Evolutionary conservation across 2,113 vertebrate species (phyloP), one percentile per base, ranked within the genome.

Genomic region (Morone chrysops): DNA sequence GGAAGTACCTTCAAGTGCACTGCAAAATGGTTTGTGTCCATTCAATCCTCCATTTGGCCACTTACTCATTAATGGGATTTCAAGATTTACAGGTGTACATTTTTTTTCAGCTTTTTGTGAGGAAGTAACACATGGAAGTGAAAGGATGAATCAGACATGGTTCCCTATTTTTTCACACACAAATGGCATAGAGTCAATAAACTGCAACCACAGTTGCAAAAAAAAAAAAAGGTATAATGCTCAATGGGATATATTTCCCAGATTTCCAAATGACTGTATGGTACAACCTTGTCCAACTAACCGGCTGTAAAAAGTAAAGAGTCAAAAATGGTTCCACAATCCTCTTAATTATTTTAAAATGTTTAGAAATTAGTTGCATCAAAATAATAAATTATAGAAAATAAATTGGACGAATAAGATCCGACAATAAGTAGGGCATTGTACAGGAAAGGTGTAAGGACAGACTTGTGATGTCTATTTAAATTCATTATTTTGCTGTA

Each of bases 1-100:
- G 11, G 43, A 72, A 18, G 40, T 10, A 1, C 31, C 53, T 31
- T 43, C 82, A 8, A 22, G 5, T 22, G 20, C 4, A 6, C 56
- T 83, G 41, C 72, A 71, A 4, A 81, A 84, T 57, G 89, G 90
- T 93, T 62, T 5, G 81, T 87, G 43, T 77, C 13, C 53, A 31
- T 70, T 57, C 51, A 73, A 74, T 54, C 18, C 41, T 17, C 8
- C 4, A 48, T 40, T 78, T 43, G 5, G 1, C 22, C 12, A 31
- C 11, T 38, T 51, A 47, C 4, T 7, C 14, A 47, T 47, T 13
- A 17, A 20, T 20, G n/a, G 41, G 8, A 13, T 47, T 13, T 47
- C 13, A 31, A 73, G 31, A 31, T 31, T 31, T 31, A 31, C 31
- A 31, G 31, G 31, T 31, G 25, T 25, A 25, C 25, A 25, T 6